These are phyloP conservation scores for Colletes collaris DNA, from an alignment of 2,888 invertebrate species.

Conservation along the genomic window DNA sequence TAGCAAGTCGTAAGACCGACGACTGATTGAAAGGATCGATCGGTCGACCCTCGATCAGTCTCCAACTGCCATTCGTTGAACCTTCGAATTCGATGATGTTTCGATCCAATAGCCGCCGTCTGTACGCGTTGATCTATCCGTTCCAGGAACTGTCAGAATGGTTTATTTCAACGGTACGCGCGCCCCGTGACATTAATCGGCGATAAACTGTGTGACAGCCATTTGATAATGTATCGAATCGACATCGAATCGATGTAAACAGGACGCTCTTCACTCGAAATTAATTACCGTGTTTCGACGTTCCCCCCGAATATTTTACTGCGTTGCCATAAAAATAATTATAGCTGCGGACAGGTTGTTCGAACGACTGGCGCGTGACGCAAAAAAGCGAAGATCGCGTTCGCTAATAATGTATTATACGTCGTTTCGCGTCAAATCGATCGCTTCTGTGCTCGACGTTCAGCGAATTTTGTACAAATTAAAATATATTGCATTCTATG, in stretches of 20 bases:
- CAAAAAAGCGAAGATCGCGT: too few relatives aligned
- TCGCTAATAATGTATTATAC: too few relatives aligned
- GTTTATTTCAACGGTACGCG: conserved; percentile 35
- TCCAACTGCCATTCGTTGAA: conserved; percentile 16
- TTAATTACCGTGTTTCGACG: neutral
- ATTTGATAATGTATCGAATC: conserved; percentile 49
- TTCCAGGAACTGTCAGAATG: conserved; percentile 16
- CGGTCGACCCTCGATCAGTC: neutral
- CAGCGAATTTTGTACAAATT: too few relatives aligned
- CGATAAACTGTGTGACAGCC: conserved; percentile 42
- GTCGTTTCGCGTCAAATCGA: too few relatives aligned
- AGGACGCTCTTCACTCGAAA: neutral
- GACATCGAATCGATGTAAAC: conserved; percentile 2
- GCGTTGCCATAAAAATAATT: neutral
- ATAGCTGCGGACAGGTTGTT: neutral
- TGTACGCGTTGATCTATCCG: conserved; percentile 26
- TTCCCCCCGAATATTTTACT: neutral
- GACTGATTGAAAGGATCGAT: too few relatives aligned
- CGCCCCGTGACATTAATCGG: conserved; percentile 51
- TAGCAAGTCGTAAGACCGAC: neutral
- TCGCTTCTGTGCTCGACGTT: too few relatives aligned
- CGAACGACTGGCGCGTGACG: too few relatives aligned
- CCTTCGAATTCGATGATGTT: conserved; percentile 28
- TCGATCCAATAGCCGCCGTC: conserved; percentile 12
- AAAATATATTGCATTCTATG: too few relatives aligned